Evolutionary conservation across 2,113 vertebrate species (phyloP), one percentile per base, ranked within the genome.

Genomic region (Morone saxatilis): DNA sequence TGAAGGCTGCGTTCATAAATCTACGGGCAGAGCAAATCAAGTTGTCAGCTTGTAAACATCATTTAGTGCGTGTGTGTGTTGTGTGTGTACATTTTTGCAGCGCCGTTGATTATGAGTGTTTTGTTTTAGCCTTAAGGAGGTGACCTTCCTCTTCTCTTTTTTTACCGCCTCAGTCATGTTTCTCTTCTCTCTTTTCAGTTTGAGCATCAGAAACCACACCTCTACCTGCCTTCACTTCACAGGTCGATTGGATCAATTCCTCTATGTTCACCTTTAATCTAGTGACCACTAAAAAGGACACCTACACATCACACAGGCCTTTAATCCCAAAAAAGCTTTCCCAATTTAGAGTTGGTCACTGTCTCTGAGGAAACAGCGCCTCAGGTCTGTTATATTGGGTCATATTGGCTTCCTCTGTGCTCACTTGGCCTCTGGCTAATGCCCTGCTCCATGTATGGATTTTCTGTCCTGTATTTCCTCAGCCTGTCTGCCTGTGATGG

Each of bases 401-500:
- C 62, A 25, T 88, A 78, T 90, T 83, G 87, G 84, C 84, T 91
- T 88, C 77, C 79, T 67, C 81, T 50, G 72, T 83, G 87, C 82
- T 81, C 80, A 74, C 78, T 84, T 56, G 84, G 86, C 78, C 86
- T 84, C 63, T 57, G 76, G 86, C 81, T 92, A 79, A 88, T 79
- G 86, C 78, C 83, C 48, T 47, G 77, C 74, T 87, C 75, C 88
- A 66, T 20, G 81, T 92, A 94, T 93, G 78, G 93, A 94, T 95
- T 95, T 92, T 78, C 90, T 88, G 86, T 92, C 85, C 80, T 85
- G 85, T 85, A 81, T 86, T 89, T 91, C 89, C 83, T 93, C 76
- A 81, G 84, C 81, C 82, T 87, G 88, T 92, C 91, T 79, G 53
- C 74, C 73, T 71, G 84, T 92, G 94, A 94, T 91, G 83, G 86